Evolutionary conservation across 2,113 vertebrate species (phyloP).

Genomic region (Shinisaurus crocodilurus): DNA sequence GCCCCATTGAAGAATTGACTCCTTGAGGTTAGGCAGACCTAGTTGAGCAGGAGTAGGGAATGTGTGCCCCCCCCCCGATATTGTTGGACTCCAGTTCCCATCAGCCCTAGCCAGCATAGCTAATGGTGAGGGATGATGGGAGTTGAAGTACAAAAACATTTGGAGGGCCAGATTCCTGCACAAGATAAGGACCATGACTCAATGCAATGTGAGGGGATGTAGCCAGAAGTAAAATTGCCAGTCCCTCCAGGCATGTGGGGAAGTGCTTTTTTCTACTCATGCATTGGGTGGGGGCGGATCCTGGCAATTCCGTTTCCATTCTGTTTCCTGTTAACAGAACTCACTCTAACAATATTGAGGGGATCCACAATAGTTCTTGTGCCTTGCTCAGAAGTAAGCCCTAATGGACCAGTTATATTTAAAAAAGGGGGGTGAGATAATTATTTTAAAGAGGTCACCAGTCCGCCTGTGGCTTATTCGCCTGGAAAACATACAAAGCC

Average conservation of each 20-base stretch:
- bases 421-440: not conserved
- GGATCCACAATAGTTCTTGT: not conserved
- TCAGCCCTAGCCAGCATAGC: too few species aligned
- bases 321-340: conserved; percentile 4
- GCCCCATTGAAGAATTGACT: not conserved
- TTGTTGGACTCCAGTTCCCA: too few species aligned
- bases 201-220: not conserved
- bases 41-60: not conserved
- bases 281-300: not conserved
- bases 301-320: not conserved
- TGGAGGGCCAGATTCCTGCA: too few species aligned
- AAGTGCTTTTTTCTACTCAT: not conserved
- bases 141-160: too few species aligned
- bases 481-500: not conserved
- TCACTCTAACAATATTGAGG: conserved; percentile 29
- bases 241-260: not conserved
- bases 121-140: too few species aligned
- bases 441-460: not conserved
- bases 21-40: too few species aligned
- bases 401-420: not conserved
- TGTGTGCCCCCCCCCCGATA: too few species aligned
- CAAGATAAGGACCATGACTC: not conserved
- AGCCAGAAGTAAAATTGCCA: conserved; percentile 5
- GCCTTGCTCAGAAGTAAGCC: conserved; percentile 2
- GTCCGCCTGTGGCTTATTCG: not conserved